Evolutionary conservation across 2,113 vertebrate species (phyloP).

Genomic region (Scytalopus superciliaris): DNA sequence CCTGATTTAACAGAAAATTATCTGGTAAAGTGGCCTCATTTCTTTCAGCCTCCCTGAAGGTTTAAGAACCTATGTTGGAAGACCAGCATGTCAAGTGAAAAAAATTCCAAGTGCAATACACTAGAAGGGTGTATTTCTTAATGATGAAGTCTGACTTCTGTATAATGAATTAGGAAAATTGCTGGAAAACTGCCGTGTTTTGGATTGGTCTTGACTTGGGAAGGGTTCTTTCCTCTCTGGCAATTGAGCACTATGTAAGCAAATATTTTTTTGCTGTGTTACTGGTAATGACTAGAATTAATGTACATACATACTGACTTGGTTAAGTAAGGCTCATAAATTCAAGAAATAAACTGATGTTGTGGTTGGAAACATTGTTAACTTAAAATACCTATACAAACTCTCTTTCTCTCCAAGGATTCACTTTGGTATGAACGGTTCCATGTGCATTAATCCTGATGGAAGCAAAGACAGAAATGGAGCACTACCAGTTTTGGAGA

Average conservation of each 20-base stretch:
- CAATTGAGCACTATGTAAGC: not conserved
- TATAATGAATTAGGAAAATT: not conserved
- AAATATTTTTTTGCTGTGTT: not conserved
- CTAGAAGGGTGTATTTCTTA: not conserved
- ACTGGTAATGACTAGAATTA: not conserved
- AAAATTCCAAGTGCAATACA: not conserved
- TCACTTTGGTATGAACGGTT: slow-evolving; percentile 97
- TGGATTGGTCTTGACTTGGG: not conserved
- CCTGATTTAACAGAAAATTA: not conserved
- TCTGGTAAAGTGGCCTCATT: not conserved
- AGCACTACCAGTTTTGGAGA: slow-evolving; percentile 72
- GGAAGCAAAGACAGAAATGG: slow-evolving; percentile 64
- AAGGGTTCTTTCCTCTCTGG: not conserved
- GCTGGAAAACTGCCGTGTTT: not conserved
- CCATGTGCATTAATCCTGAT: slow-evolving; percentile 82
- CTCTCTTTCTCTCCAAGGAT: slow-evolving; percentile 75
- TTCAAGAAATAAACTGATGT: not conserved
- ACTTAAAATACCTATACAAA: not conserved
- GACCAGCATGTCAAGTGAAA: not conserved
- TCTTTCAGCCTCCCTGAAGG: not conserved
- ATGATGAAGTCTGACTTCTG: not conserved
- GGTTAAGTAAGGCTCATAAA: not conserved
- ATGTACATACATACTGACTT: not conserved
- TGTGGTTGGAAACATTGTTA: not conserved
- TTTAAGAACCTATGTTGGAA: not conserved